These are phyloP conservation scores for Ataeniobius toweri DNA, from an alignment of 2,797 vertebrate genomes.

Conservation along the genomic window DNA sequence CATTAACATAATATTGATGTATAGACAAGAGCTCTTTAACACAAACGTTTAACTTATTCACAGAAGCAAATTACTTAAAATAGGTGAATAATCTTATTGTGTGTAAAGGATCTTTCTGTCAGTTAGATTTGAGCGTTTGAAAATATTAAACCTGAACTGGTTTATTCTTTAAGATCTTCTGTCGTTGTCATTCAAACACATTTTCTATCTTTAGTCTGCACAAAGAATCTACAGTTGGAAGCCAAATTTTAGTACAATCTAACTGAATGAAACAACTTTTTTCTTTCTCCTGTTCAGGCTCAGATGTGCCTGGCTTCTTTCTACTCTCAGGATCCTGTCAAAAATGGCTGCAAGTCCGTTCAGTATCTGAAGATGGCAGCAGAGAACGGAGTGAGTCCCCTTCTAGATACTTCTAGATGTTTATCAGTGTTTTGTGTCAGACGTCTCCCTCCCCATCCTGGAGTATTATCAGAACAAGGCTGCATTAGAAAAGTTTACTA, in stretches of 20 bases:
- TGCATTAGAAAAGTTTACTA: not conserved
- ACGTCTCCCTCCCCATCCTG: not conserved
- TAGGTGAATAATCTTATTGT: no score
- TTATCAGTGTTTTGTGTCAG: slow-evolving; percentile 17
- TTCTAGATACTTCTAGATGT: slow-evolving; percentile 60
- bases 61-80: not conserved
- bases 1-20: not conserved
- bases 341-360: slow-evolving; percentile 78
- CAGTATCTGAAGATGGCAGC: slow-evolving; percentile 89
- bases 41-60: not conserved
- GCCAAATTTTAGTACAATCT: not conserved
- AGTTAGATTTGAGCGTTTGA: not conserved
- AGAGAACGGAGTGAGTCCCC: slow-evolving; percentile 80
- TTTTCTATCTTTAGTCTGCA: not conserved
- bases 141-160: not conserved
- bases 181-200: not conserved
- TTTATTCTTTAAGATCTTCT: slow-evolving; percentile 1
- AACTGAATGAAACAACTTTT: not conserved
- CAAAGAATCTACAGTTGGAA: not conserved
- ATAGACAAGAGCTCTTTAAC: not conserved
- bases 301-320: slow-evolving; percentile 90
- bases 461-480: not conserved
- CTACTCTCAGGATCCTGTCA: slow-evolving; percentile 78
- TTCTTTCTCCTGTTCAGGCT: slow-evolving; percentile 77
- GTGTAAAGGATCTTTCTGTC: not conserved